These are phyloP conservation scores for Pammene aurita DNA, from an alignment of 2,888 invertebrate species.

Conservation along the genomic window DNA sequence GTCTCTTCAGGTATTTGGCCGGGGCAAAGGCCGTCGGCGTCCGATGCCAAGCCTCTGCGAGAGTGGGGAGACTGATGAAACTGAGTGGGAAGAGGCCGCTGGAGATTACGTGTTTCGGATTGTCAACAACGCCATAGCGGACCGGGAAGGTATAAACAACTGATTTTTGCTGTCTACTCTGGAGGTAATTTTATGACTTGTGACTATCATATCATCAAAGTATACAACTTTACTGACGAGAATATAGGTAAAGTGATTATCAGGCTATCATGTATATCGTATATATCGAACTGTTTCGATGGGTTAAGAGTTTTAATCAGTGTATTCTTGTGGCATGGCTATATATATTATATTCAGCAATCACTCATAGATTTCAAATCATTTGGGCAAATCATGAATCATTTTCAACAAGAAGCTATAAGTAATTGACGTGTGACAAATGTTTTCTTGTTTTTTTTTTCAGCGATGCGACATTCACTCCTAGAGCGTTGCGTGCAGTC, in stretches of 20 bases:
- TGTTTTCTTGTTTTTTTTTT: slow-evolving; percentile 9
- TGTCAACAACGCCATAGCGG: slow-evolving; percentile 87
- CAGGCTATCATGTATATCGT: no score
- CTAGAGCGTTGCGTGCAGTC: slow-evolving; percentile 82
- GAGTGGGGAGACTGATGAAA: slow-evolving; percentile 80
- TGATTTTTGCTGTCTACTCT: background rate
- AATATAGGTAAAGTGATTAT: no score
- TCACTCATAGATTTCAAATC: no score
- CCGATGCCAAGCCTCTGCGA: slow-evolving; percentile 87
- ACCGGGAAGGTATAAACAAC: slow-evolving; percentile 85
- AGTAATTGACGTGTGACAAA: background rate
- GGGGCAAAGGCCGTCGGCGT: slow-evolving; percentile 83
- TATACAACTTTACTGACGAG: no score
- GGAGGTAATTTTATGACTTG: no score
- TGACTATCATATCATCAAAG: no score
- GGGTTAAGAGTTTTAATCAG: no score
- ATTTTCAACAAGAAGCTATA: background rate
- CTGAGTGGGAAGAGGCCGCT: slow-evolving; percentile 83
- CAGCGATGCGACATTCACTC: slow-evolving; percentile 87
- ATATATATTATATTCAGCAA: no score
- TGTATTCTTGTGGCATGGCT: no score
- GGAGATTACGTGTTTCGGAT: slow-evolving; percentile 96
- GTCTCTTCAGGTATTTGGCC: slow-evolving; percentile 75
- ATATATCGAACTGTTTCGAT: no score
- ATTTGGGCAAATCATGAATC: no score